phyloP scores from a whole-genome alignment of 2,113 vertebrate genomes.

The Petromus typicus region DNA sequence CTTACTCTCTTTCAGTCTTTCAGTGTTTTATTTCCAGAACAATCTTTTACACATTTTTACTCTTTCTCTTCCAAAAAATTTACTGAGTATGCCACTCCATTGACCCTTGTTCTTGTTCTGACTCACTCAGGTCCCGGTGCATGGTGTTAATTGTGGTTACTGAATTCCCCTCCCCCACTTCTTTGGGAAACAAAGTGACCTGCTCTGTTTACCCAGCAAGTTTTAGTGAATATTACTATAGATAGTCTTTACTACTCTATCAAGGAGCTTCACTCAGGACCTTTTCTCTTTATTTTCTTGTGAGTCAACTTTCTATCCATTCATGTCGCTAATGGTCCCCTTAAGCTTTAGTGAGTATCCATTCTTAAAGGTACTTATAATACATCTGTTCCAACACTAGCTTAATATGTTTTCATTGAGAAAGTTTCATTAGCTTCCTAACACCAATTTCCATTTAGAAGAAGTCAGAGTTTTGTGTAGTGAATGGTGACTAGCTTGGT shows the following conservation, averaged over 20 bases:
- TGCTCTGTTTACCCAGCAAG: not conserved
- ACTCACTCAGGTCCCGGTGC: not conserved
- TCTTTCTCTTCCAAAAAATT: not conserved
- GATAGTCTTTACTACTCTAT: not conserved
- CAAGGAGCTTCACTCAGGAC: not conserved
- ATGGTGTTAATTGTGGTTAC: not conserved
- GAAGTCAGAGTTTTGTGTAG: not conserved
- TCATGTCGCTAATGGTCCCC: not conserved
- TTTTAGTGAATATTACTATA: not conserved
- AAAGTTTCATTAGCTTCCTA: slow-evolving; percentile 31
- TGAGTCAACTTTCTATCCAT: not conserved
- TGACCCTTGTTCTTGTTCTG: not conserved
- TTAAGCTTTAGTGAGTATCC: not conserved
- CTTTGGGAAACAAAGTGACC: not conserved
- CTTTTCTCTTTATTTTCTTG: not conserved
- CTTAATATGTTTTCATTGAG: not conserved
- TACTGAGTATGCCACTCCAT: not conserved
- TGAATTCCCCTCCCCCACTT: not conserved
- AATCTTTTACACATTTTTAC: not conserved
- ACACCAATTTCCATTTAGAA: not conserved
- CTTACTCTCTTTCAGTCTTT: no score
- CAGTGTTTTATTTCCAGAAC: not conserved
- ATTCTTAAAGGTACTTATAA: not conserved
- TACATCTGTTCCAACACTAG: not conserved
- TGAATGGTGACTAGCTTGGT: not conserved